These are phyloP conservation scores for Yponomeuta sedellus DNA, from an alignment of 2,888 invertebrate species.

Conservation along the genomic window DNA sequence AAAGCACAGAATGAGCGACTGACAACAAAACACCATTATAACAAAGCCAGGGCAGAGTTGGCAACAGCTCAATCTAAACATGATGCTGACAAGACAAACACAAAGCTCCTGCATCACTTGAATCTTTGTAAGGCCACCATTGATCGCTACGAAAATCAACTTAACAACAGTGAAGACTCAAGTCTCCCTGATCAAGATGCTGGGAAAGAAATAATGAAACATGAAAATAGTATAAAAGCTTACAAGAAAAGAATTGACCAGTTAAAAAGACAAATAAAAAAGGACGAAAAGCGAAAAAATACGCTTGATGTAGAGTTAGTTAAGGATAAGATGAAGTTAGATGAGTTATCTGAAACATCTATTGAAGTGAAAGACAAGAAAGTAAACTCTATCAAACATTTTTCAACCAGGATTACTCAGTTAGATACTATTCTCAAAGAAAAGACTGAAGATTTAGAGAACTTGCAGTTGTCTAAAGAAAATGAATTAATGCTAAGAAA, in stretches of 20 bases:
- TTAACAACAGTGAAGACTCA: slow-evolving; percentile 60
- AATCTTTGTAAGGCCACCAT: slow-evolving; percentile 50
- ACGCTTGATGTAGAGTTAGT: slow-evolving; percentile 81
- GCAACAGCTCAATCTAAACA: slow-evolving; percentile 74
- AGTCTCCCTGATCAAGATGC: slow-evolving; percentile 74
- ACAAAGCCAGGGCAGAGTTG: slow-evolving; percentile 74
- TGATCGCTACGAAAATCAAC: slow-evolving; percentile 48
- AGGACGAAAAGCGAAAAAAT: slow-evolving; percentile 83
- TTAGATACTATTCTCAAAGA: slow-evolving; percentile 82
- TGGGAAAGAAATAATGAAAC: slow-evolving; percentile 80
- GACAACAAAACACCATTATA: slow-evolving; percentile 77
- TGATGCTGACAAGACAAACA: slow-evolving; percentile 77
- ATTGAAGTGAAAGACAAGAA: slow-evolving; percentile 74
- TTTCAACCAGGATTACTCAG: slow-evolving; percentile 81
- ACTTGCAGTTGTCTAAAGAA: slow-evolving; percentile 73
- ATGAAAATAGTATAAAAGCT: slow-evolving; percentile 83
- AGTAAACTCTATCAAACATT: slow-evolving; percentile 77
- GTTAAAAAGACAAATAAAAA: slow-evolving; percentile 82
- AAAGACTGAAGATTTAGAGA: slow-evolving; percentile 81
- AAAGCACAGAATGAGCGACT: slow-evolving; percentile 76
- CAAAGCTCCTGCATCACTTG: slow-evolving; percentile 43
- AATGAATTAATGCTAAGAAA: slow-evolving; percentile 81
- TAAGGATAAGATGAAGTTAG: slow-evolving; percentile 69
- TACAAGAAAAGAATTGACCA: slow-evolving; percentile 87
- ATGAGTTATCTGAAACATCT: slow-evolving; percentile 70